phyloP scores from a whole-genome alignment of 2,113 vertebrate genomes.

The Callipepla squamata region DNA sequence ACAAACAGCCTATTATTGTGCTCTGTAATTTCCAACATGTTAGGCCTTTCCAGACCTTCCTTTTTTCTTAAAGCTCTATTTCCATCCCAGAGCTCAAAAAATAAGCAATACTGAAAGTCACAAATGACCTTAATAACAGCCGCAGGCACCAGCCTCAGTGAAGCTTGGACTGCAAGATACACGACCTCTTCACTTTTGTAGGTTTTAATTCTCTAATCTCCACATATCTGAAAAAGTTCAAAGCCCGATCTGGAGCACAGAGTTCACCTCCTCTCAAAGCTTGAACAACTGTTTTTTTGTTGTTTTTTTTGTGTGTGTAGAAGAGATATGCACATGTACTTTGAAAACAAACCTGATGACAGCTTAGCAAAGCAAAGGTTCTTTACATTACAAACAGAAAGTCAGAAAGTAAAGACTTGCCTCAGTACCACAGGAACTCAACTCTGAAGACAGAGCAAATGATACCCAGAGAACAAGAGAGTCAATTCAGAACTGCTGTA shows the following conservation, averaged over 20 bases:
- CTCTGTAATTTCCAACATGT: neutral
- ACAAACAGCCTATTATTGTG: neutral
- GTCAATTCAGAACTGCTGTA: neutral
- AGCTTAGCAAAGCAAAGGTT: neutral
- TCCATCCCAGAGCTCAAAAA: neutral
- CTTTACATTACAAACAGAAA: neutral
- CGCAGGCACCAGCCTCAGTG: neutral
- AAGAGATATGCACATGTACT: neutral
- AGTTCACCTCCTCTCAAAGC: neutral
- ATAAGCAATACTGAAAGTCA: neutral
- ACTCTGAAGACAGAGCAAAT: neutral
- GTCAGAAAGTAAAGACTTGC: neutral
- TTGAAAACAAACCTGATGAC: neutral
- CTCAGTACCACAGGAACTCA: neutral
- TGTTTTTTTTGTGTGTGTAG: neutral
- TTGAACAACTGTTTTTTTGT: neutral
- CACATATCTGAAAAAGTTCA: neutral
- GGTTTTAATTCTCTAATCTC: neutral
- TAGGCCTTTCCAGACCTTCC: neutral
- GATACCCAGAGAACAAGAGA: accelerated
- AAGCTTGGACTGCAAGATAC: neutral
- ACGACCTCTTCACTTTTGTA: neutral
- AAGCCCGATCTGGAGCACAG: neutral
- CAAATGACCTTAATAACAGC: neutral
- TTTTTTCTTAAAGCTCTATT: neutral